Evolutionary conservation across 1,140 invertebrate species (phyloP), one percentile per base, ranked within the genome.

Genomic region (Rhopalosiphum padi): DNA sequence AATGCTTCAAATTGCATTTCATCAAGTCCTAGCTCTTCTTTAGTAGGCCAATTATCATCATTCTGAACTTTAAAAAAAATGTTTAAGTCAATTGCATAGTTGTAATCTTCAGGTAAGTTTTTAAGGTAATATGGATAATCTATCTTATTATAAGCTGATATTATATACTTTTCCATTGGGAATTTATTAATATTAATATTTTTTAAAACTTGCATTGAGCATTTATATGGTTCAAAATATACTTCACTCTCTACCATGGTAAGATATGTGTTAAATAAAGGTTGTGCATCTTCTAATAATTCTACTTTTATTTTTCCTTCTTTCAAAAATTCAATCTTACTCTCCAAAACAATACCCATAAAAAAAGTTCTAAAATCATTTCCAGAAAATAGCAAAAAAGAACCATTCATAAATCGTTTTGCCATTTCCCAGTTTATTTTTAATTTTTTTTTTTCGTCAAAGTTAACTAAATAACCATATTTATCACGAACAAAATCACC

Each of bases 131-230:
- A 83, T 85, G 95, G 94, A 94, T 91, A 90, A 53, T 94, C 90
- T 35, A 93, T 91, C 30, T 94, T 41, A 21, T 77, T 91, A 55
- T 94, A 94, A 11, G 96, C 96, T 87, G 96, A 94, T 9, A 97
- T 95, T 93, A 97, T 96, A 94, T 97, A 97, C 94, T 96, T 95
- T 82, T 96, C 95, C 96, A 97, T 96, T 0, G 97, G 96, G 94
- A 97, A 96, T 86, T 96, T 95, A 11, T 96, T 94, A 0, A 95
- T 94, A 48, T 95, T 95, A 77, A 96, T 96, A 8, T 95, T 95
- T 94, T 97, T 96, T 3, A 97, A 94, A 30, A 96, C 96, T 91
- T 96, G 96, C 53, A 97, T 95, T 0, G 97, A 96, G 77, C 96
- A 96, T 87, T 96, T 68, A 30, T 68, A 68, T 30, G 60, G 60